These are phyloP conservation scores for Stegodyphus dumicola DNA, from an alignment of 1,140 invertebrate genomes.

Conservation along the genomic window DNA sequence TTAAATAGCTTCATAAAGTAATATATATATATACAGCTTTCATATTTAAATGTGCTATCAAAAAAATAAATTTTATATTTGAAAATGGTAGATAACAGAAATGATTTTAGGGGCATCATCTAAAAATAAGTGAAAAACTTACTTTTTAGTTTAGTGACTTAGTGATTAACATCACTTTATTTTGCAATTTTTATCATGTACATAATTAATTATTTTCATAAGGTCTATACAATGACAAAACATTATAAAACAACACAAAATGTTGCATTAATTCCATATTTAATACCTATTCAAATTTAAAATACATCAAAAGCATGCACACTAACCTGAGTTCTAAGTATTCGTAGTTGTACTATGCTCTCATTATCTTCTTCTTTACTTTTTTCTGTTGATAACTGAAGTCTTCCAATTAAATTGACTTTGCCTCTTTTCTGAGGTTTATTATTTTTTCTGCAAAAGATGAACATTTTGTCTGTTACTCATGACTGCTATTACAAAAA, in stretches of 20 bases:
- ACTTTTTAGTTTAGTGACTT: too few relatives aligned
- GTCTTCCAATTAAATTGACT: slow-evolving; percentile 92
- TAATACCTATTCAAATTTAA: too few relatives aligned
- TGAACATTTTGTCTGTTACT: background rate
- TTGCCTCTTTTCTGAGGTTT: slow-evolving; percentile 94
- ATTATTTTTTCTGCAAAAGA: slow-evolving; percentile 82
- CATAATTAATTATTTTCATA: background rate
- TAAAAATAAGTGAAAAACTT: background rate
- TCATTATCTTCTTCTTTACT: slow-evolving; percentile 97
- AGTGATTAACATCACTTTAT: background rate
- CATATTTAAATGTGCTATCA: too few relatives aligned
- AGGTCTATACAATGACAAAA: too few relatives aligned
- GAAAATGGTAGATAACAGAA: too few relatives aligned
- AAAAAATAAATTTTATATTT: too few relatives aligned
- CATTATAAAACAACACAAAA: too few relatives aligned
- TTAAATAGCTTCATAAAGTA: too few relatives aligned
- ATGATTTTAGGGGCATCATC: too few relatives aligned
- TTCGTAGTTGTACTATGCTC: slow-evolving; percentile 94
- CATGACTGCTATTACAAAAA: background rate
- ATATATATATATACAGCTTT: too few relatives aligned
- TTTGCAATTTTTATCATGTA: background rate
- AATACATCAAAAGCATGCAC: too few relatives aligned
- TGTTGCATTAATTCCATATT: too few relatives aligned
- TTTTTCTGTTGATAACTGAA: slow-evolving; percentile 94
- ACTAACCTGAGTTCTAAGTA: slow-evolving; percentile 83